Evolutionary conservation across 1,140 invertebrate genomes (phyloP), one percentile per base, ranked within the genome.

Genomic region (Pogonomyrmex barbatus): DNA sequence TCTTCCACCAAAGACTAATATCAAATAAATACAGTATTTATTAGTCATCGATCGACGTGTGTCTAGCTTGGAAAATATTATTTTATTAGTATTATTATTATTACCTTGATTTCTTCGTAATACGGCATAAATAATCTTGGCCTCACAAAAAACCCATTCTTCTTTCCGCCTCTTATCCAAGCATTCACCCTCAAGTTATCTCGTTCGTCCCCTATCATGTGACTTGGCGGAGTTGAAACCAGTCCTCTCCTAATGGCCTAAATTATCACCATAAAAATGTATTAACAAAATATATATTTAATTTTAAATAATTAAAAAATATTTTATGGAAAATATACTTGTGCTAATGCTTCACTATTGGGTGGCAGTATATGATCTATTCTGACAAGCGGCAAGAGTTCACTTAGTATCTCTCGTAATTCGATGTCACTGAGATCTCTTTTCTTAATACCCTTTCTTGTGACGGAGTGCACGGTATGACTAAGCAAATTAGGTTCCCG

Each of bases 41-140:
- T 76, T 45, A 36, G 36, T 42, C 4, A 60, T 33, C 9, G 4
- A 50, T 56, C 67, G 87, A 75, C 70, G 8, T 54, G 39, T 39
- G 67, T 50, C n/a, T 30, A 42, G n/a, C n/a, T 85, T 36, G 14
- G 1, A 52, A 33, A 30, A 62, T 6, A 24, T 24, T 24, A 24
- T 24, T 24, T 24, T 5, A 56, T 70, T 5, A 76, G 2, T 52
- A 47, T n/a, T 75, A 6, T 52, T 75, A 6, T 52, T n/a, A 12
- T 36, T 93, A 97, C 97, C 96, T 99, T 99, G 1, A 98, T 97
- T 96, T 99, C 98, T 93, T 99, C 98, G 90, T 98, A 98, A 94
- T 99, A 99, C 17, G 98, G 98, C 96, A 98, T 97, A 94, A 99
- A 99, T 47, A 99, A 96, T 36, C 98, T 96, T 63, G 98, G 98